phyloP scores from a whole-genome alignment of 2,888 invertebrate species.

The Endotricha flammealis region DNA sequence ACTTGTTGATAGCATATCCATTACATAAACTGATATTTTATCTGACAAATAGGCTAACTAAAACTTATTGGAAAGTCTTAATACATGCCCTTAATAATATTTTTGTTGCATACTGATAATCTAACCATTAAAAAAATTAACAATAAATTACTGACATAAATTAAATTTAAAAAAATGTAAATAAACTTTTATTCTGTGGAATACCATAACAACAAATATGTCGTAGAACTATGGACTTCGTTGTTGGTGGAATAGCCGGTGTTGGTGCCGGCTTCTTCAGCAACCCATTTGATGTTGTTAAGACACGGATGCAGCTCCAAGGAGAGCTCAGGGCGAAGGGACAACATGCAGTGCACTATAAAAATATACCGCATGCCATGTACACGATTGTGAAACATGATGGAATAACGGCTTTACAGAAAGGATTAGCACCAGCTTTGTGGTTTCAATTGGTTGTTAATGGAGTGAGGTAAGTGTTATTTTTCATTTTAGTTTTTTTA shows the following conservation, averaged over 20 bases:
- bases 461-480: constrained; percentile 69
- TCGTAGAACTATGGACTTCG: constrained; percentile 81
- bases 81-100: no score
- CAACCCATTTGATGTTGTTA: constrained; percentile 93
- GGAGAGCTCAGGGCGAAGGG: constrained; percentile 86
- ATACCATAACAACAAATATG: constrained; percentile 7
- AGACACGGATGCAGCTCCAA: constrained; percentile 93
- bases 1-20: no score
- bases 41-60: no score
- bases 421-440: constrained; percentile 89
- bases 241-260: constrained; percentile 86
- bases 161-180: not conserved
- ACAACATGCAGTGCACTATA: constrained; percentile 79
- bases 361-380: constrained; percentile 89
- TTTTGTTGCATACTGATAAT: no score
- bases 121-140: no score
- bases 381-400: constrained; percentile 86
- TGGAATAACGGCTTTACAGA: constrained; percentile 85
- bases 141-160: not conserved
- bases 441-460: constrained; percentile 86
- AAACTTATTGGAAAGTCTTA: no score
- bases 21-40: no score
- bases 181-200: no score
- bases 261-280: constrained; percentile 89
- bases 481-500: not conserved